Base-by-base conservation (phyloP, 2,797 vertebrate genomes). In the Saxicola maurus region DNA sequence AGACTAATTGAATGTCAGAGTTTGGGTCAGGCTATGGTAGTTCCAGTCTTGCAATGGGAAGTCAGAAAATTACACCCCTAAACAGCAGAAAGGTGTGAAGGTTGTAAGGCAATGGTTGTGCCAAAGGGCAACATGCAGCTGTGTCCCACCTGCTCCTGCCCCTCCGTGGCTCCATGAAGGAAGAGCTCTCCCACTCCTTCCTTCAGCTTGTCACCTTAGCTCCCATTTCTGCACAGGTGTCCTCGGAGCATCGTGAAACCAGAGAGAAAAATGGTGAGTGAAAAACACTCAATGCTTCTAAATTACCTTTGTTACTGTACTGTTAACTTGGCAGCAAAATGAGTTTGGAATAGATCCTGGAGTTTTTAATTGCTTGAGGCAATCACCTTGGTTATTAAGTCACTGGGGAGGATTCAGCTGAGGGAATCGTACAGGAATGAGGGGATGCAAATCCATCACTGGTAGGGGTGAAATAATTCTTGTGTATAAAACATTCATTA, bases 351-450 rank as follows among this genome's bases (percentile, higher is more conserved):
- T 20, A 55, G 49, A 53, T 82, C 75, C 72, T 86, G 68, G 45
- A 79, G 78, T 38, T 90, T 86, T 82, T 90, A 95, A 92, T 85
- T 87, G 79, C 87, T 83, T 8, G 3, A 85, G 37, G 67, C 51
- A 78, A 73, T 80, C 78, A 62, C 82, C 53, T 81, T 81, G 51
- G 62, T 84, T 79, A 90, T 87, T 57, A 89, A 95, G 82, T 66
- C 82, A 55, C 55, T 13, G n/a, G 30, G 61, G 68, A 92, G 28
- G 66, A 79, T 81, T 85, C 12, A 5, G 30, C 62, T 57, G 23
- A n/a, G 55, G 66, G 55, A 81, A 83, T 31, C 0, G 0, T 46
- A 19, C 4, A 42, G 13, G 31, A 61, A 5, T 31, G 33, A 3
- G 0, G 38, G 19, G 53, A 73, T 64, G 76, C 67, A 71, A 86